These are phyloP conservation scores for Macrotis lagotis DNA, from an alignment of 2,113 vertebrate species.

Conservation along the genomic window DNA sequence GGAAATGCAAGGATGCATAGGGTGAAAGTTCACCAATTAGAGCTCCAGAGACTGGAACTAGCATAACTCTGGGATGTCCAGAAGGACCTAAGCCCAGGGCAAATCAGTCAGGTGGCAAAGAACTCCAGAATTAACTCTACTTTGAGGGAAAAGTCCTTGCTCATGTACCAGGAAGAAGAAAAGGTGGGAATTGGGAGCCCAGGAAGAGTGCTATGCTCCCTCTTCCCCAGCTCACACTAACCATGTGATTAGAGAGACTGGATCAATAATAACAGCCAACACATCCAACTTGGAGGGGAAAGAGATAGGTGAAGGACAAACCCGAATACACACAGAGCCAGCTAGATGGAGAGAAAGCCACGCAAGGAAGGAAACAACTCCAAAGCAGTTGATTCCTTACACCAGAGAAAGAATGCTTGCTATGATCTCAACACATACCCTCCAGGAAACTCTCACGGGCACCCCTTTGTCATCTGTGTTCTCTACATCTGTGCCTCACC, in stretches of 20 bases:
- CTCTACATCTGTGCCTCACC: no score
- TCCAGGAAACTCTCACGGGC: not conserved
- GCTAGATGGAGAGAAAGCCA: no score
- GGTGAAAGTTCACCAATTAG: not conserved
- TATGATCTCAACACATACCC: not conserved
- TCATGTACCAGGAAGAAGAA: not conserved
- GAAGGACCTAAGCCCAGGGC: not conserved
- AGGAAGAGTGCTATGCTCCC: not conserved
- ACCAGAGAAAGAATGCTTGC: no score
- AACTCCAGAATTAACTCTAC: not conserved
- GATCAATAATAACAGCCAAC: not conserved
- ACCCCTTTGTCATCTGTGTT: no score
- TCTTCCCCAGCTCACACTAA: not conserved
- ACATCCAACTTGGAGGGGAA: not conserved
- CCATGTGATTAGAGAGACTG: not conserved
- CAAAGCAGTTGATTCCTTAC: not conserved
- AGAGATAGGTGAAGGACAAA: not conserved
- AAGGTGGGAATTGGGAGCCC: not conserved
- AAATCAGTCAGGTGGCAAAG: not conserved
- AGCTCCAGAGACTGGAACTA: not conserved
- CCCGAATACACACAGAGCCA: not conserved
- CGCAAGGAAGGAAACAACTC: not conserved
- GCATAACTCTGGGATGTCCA: not conserved
- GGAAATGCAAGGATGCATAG: not conserved
- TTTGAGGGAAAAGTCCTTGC: not conserved